Evolutionary conservation across 2,888 invertebrate genomes (phyloP).

Genomic region (Dynastes hyllus): DNA sequence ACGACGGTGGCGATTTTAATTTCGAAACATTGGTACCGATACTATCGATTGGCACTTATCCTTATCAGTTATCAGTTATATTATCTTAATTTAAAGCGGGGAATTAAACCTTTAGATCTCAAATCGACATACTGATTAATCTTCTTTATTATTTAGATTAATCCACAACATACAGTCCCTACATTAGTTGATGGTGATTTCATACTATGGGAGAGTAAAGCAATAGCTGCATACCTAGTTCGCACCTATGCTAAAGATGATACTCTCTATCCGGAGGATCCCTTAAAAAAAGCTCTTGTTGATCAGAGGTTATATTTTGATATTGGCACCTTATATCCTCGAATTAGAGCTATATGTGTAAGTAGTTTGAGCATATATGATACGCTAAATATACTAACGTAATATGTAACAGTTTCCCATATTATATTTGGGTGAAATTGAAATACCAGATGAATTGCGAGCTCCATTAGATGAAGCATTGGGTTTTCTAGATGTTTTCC

Average conservation of each 20-base stretch:
- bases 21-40: too few species aligned
- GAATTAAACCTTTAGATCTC: too few species aligned
- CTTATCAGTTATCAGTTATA: too few species aligned
- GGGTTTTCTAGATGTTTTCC: constrained; percentile 76
- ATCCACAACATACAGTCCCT: constrained; percentile 81
- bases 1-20: background rate
- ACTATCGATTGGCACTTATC: too few species aligned
- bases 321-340: constrained; percentile 76
- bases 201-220: constrained; percentile 80
- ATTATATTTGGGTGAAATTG: constrained; percentile 75
- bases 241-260: constrained; percentile 77
- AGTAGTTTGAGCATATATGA: constrained; percentile 59
- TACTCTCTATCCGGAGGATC: constrained; percentile 76
- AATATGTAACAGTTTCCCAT: constrained; percentile 75
- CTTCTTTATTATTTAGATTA: constrained; percentile 71
- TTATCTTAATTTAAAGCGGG: too few species aligned
- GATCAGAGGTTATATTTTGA: constrained; percentile 79
- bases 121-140: background rate
- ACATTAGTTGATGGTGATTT: constrained; percentile 81
- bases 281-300: constrained; percentile 74
- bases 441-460: constrained; percentile 73
- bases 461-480: constrained; percentile 75
- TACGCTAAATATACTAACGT: constrained; percentile 14
- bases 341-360: constrained; percentile 78
- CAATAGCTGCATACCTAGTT: constrained; percentile 78